Base-by-base conservation (phyloP, 2,113 vertebrate species). In the Pachypanchax playfairii region DNA sequence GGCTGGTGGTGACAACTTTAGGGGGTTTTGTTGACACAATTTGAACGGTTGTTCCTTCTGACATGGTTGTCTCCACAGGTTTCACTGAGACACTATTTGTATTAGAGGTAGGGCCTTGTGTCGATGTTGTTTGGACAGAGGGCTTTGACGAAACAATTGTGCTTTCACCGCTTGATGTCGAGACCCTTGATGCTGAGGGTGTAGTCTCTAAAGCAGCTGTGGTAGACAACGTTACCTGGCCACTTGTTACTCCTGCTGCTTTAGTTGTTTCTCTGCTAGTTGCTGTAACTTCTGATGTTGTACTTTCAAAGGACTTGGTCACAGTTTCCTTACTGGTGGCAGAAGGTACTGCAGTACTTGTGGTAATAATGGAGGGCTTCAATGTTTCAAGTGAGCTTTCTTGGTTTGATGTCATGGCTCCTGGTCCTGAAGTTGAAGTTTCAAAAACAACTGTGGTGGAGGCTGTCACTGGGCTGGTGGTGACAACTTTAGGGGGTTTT, bases 81-180 rank as follows among this genome's bases (percentile, higher is more conserved):
- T 36, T 33, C 1, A 12, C 2, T 14, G 55, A 59, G 8, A 39
- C 33, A 15, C 22, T 10, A 28, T 8, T 8, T 17, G 51, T n/a
- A 1, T 39, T 48, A 4, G 44, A 52, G 5, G 28, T 2, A 33
- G 21, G 21, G 14, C 4, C 11, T 26, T 8, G 0, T 15, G 43
- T 31, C 3, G 43, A 51, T 28, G 61, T 42, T 6, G 71, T 68
- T 20, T 25, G 12, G 0, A 56, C 10, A n/a, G 65, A n/a, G 13
- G 73, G 47, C 29, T 10, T 48, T 4, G 76, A 65, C 26, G 65
- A 65, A 2, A 57, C 39, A 9, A 62, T 13, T 6, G 65, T 60
- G 15, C 31, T 52, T 75, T 48, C 55, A 15, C 31, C 29, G 1
- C 20, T 18, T 28, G 63, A 44, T 47, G 62, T 20, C 0, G 9